These are phyloP conservation scores for Drosophila leontia DNA, from an alignment of 1,140 invertebrate genomes.

Conservation along the genomic window DNA sequence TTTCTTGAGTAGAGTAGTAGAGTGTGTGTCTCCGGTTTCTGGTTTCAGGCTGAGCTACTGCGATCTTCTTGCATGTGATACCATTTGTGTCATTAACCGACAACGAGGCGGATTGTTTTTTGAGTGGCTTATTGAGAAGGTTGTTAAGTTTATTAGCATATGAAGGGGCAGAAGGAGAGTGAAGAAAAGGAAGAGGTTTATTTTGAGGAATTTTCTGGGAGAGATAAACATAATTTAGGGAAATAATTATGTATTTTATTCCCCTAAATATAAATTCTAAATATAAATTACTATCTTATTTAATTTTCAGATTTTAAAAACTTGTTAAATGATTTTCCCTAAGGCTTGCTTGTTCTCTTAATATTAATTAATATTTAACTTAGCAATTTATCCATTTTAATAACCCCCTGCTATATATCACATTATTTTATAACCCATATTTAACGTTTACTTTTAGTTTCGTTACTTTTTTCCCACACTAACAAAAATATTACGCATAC, in stretches of 20 bases:
- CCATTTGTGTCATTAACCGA: conserved; percentile 12
- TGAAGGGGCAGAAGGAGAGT: background rate
- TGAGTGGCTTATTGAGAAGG: conserved; percentile 24
- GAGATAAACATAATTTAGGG: too few relatives aligned
- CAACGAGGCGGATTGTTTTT: background rate
- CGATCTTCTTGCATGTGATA: conserved; percentile 42
- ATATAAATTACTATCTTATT: background rate
- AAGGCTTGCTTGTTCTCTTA: background rate
- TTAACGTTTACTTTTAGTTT: background rate
- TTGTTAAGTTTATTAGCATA: conserved; percentile 54
- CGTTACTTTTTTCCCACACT: background rate
- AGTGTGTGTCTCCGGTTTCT: conserved; percentile 61
- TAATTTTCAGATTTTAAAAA: background rate
- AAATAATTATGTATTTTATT: too few relatives aligned
- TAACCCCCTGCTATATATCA: background rate
- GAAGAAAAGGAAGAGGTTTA: background rate
- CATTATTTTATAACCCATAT: background rate
- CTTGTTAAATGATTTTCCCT: background rate
- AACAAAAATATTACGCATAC: conserved; percentile 28
- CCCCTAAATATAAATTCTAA: too few relatives aligned
- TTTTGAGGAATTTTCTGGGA: too few relatives aligned
- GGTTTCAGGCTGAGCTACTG: conserved; percentile 30
- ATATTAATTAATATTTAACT: background rate
- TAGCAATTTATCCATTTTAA: background rate
- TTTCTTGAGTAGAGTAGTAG: conserved; percentile 26